Evolutionary conservation across 2,797 vertebrate species (phyloP), one percentile per base, ranked within the genome.

Genomic region (Coracias cyanogaster): DNA sequence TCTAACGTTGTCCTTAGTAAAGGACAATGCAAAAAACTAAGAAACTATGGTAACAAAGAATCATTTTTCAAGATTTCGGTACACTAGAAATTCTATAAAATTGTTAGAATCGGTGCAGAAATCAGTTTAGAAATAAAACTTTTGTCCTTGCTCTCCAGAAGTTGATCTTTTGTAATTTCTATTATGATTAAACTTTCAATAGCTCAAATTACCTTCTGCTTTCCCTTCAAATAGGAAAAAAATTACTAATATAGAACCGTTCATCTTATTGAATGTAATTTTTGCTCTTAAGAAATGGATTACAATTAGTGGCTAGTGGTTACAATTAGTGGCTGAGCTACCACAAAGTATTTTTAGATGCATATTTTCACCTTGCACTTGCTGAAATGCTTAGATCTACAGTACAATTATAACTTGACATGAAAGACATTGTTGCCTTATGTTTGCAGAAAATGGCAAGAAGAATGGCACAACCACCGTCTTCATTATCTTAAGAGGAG

Each of bases 321-420:
- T 67, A 74, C 55, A 55, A 22, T 65, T 93, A 81, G 76, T 46
- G 60, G 37, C 72, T 86, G 69, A 88, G n/a, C 43, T 80, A 57
- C 41, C 4, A 5, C 58, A 60, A 6, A 80, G 5, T 81, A 20
- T 93, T 91, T 70, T 49, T 58, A 57, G 62, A 64, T 86, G 54
- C 48, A 90, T 82, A 31, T 91, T 93, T 95, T 83, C 61, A 86
- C 85, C 76, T 88, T 88, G 18, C 13, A 7, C 22, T 81, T 90
- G 64, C 35, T 79, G 64, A 84, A 72, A 72, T 84, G 35, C n/a
- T 54, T 58, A 3, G 64, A 46, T 73, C 61, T 65, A 43, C 33
- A 35, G 15, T 71, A 52, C 91, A 82, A 57, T 64, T 64, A 16
- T 60, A 64, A 67, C 43, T 78, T 54, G 31, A 29, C 26, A 18